phyloP scores from a whole-genome alignment of 2,113 vertebrate species.

The Terrapene triunguis region DNA sequence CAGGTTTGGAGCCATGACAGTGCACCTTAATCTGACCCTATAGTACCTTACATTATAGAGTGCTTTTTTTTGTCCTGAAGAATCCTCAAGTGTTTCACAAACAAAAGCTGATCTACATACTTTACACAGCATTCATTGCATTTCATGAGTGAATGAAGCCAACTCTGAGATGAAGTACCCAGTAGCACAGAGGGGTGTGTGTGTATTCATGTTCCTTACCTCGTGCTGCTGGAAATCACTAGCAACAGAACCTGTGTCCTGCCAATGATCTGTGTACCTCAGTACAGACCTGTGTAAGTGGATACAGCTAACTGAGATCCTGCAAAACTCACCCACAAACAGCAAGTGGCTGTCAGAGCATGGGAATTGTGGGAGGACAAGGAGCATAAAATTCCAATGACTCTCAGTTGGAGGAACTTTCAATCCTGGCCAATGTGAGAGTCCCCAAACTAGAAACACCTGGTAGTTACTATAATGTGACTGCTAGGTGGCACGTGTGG shows the following conservation, averaged over 20 bases:
- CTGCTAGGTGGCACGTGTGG: not conserved
- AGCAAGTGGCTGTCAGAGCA: not conserved
- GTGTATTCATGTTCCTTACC: not conserved
- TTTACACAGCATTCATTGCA: fast-evolving
- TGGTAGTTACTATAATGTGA: not conserved
- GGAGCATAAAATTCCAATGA: too few relatives aligned
- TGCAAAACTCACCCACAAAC: not conserved
- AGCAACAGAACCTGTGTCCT: not conserved
- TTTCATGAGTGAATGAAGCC: not conserved
- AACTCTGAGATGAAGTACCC: not conserved
- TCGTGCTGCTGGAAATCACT: not conserved
- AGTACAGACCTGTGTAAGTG: not conserved
- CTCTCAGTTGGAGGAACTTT: not conserved
- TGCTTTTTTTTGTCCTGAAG: not conserved
- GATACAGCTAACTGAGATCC: not conserved
- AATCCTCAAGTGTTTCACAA: not conserved
- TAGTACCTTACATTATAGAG: fast-evolving
- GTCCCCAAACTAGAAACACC: not conserved
- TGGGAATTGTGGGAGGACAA: not conserved
- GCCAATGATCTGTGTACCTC: not conserved
- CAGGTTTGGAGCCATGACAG: not conserved
- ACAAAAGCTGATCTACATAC: not conserved
- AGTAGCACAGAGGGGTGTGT: fast-evolving
- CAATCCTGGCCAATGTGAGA: not conserved
- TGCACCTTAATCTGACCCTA: not conserved